phyloP scores from a whole-genome alignment of 2,113 vertebrate genomes.

The Verasper variegatus region DNA sequence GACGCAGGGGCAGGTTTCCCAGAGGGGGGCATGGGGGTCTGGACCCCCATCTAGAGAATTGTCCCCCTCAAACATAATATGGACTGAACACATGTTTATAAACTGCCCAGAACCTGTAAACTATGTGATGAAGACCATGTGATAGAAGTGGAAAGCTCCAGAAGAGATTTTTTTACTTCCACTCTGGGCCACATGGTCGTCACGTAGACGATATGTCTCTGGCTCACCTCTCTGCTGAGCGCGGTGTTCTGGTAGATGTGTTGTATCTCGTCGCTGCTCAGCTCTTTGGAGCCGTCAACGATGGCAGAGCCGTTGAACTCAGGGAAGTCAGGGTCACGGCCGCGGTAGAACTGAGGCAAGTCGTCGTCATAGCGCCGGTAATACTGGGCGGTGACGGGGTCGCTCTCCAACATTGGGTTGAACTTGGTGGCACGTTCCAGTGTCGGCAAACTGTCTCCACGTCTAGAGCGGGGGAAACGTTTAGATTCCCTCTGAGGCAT shows the following conservation, averaged over 20 bases:
- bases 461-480: constrained; percentile 64
- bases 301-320: constrained; percentile 76
- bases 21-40: too few relatives aligned
- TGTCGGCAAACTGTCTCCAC: constrained; percentile 82
- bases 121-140: too few relatives aligned
- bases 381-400: constrained; percentile 78
- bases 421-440: constrained; percentile 88
- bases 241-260: constrained; percentile 85
- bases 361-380: constrained; percentile 81
- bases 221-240: constrained; percentile 86
- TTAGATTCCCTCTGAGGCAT: neutral
- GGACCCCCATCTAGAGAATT: too few relatives aligned
- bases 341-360: constrained; percentile 73
- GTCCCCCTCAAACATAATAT: too few relatives aligned
- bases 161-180: too few relatives aligned
- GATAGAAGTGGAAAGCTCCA: too few relatives aligned
- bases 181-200: too few relatives aligned
- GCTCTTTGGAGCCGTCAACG: constrained; percentile 78
- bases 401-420: constrained; percentile 86
- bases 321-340: constrained; percentile 67
- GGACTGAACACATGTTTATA: too few relatives aligned
- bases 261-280: constrained; percentile 86
- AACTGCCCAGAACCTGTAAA: too few relatives aligned
- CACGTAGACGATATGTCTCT: neutral
- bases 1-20: too few relatives aligned